These are phyloP conservation scores for Rhadinocentrus ornatus DNA, from an alignment of 2,797 vertebrate species.

Conservation along the genomic window DNA sequence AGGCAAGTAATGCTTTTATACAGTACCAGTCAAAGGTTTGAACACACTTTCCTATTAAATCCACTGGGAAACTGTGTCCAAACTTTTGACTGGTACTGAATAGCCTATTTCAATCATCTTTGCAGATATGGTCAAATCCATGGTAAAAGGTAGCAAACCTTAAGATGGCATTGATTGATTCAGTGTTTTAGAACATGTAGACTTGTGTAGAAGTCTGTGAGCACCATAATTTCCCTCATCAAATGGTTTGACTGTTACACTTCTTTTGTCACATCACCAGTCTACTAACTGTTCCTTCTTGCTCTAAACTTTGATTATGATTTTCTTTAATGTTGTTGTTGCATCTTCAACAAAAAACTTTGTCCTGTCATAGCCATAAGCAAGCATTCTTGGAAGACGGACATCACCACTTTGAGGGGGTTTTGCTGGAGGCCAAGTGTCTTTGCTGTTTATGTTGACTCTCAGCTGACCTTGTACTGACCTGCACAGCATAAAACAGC, in stretches of 20 bases:
- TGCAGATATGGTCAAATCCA: too few species aligned
- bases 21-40: too few species aligned
- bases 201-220: slow-evolving; percentile 12
- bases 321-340: slow-evolving; percentile 3
- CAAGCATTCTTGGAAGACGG: slow-evolving; percentile 10
- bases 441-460: slow-evolving; percentile 47
- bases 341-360: slow-evolving; percentile 11
- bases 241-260: slow-evolving; percentile 6
- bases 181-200: neutral
- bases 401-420: slow-evolving; percentile 37
- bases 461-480: slow-evolving; percentile 57
- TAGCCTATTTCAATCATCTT: too few species aligned
- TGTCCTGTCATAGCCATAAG: slow-evolving; percentile 22
- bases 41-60: too few species aligned
- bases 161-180: neutral
- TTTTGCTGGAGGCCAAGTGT: slow-evolving; percentile 49
- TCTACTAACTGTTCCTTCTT: neutral
- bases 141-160: too few species aligned
- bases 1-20: too few species aligned
- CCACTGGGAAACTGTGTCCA: too few species aligned
- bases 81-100: too few species aligned
- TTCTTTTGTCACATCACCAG: neutral
- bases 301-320: neutral
- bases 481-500: slow-evolving; percentile 41
- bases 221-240: neutral